Percentiles rank a stretch among this genome's conserved stretches.
These are phyloP conservation scores for Maccullochella peelii DNA, from an alignment of 2,113 vertebrate species.

Conservation along the genomic window DNA sequence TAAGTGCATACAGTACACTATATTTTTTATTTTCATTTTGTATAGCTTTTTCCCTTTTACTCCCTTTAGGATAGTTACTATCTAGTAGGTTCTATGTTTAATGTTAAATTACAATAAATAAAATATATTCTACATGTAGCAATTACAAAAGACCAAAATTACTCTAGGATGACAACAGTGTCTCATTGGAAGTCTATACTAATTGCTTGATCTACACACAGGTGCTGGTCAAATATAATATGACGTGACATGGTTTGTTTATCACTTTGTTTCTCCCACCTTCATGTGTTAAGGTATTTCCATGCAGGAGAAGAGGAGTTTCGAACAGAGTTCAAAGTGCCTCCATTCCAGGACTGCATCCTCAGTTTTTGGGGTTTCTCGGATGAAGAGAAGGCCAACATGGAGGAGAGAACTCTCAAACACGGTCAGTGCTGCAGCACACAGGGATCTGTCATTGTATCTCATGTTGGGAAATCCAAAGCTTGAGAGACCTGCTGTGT, in stretches of 20 bases:
- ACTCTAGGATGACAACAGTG: no score
- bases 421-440: constrained; percentile 86
- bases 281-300: constrained; percentile 84
- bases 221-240: background rate
- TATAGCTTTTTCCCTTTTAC: background rate
- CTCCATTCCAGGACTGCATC: constrained; percentile 95
- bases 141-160: no score
- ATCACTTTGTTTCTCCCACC: background rate
- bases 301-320: constrained; percentile 90
- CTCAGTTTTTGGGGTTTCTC: constrained; percentile 97
- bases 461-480: background rate
- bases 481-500: no score
- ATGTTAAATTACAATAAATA: background rate
- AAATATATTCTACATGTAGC: no score
- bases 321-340: constrained; percentile 93
- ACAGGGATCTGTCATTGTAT: background rate
- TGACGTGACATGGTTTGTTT: background rate
- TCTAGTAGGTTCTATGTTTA: background rate
- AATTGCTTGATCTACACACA: background rate
- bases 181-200: no score
- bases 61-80: background rate
- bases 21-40: background rate
- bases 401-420: constrained; percentile 98
- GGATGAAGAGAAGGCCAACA: constrained; percentile 93
- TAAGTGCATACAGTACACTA: background rate